phyloP scores from a whole-genome alignment of 2,888 invertebrate genomes.

The Parthenolecanium corni region DNA sequence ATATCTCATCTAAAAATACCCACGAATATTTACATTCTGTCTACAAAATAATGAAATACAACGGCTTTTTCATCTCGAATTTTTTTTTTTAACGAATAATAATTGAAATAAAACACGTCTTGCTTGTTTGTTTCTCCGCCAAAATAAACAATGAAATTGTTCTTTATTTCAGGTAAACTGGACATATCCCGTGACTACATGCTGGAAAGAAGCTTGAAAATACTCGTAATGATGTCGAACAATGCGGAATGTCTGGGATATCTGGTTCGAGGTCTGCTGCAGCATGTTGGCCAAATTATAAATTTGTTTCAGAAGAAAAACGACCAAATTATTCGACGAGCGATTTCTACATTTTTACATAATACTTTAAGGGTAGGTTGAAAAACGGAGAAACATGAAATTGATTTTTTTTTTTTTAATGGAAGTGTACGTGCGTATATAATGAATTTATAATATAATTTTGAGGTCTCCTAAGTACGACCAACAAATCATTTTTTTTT shows the following conservation, averaged over 20 bases:
- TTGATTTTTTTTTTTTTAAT: not conserved
- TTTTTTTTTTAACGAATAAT: too few species aligned
- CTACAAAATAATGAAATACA: too few species aligned
- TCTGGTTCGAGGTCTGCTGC: conserved; percentile 42
- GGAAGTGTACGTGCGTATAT: too few species aligned
- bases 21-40: too few species aligned
- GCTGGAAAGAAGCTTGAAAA: conserved; percentile 43
- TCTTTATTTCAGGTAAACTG: conserved; percentile 13
- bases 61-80: too few species aligned
- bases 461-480: too few species aligned
- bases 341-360: conserved; percentile 41
- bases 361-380: conserved; percentile 40
- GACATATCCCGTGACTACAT: conserved; percentile 23
- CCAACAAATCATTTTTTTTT: too few species aligned
- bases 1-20: too few species aligned
- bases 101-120: too few species aligned
- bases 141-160: not conserved
- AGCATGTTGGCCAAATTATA: conserved; percentile 39
- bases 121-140: not conserved
- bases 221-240: conserved; percentile 44
- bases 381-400: not conserved
- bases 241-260: conserved; percentile 48
- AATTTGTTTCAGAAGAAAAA: conserved; percentile 40
- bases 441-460: too few species aligned
- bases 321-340: conserved; percentile 39